Evolutionary conservation across 2,797 vertebrate species (phyloP), one percentile per base, ranked within the genome.

Genomic region (Falco berigora): DNA sequence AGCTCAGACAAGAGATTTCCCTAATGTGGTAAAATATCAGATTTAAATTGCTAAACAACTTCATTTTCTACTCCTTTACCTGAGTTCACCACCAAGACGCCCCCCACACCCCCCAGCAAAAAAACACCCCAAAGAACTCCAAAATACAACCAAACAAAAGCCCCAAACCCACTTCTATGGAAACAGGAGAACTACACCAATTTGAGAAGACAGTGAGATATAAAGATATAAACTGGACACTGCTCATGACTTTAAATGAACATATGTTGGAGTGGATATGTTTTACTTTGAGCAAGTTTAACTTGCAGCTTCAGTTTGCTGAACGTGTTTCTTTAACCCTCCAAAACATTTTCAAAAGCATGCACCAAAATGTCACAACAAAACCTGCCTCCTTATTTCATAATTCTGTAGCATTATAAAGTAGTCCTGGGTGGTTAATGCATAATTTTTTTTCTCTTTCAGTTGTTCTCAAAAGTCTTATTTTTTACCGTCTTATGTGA

Each of bases 1-100:
- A 96, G 83, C 74, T 79, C 59, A 69, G 63, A 25, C 12, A 58
- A 58, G 32, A 42, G 18, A 49, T 61, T 88, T 92, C 77, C 55
- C 59, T 73, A 30, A 24, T 8, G 47, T 15, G 30, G 42, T 42
- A 50, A 18, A 67, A 25, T 73, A 85, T 85, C 59, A 79, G 27
- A 58, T 67, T 20, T 71, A 42, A 87, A 71, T 49, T 56, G 36
- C 67, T 71, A 6, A 93, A 44, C 18, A 38, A 40, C 11, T 84
- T 50, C 1, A 46, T 90, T 90, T 91, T 86, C n/a, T 73, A 67
- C 30, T 55, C 12, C 30, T 86, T 79, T 66, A 79, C 14, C 15
- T 4, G 25, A 27, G 10, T 25, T 78, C 12, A 66, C 52, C 23
- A 63, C 7, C 14, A 50, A 71, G 68, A 2, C 3, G 14, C 21